phyloP scores from a whole-genome alignment of 2,888 invertebrate species.

The Zaprionus lineosus region DNA sequence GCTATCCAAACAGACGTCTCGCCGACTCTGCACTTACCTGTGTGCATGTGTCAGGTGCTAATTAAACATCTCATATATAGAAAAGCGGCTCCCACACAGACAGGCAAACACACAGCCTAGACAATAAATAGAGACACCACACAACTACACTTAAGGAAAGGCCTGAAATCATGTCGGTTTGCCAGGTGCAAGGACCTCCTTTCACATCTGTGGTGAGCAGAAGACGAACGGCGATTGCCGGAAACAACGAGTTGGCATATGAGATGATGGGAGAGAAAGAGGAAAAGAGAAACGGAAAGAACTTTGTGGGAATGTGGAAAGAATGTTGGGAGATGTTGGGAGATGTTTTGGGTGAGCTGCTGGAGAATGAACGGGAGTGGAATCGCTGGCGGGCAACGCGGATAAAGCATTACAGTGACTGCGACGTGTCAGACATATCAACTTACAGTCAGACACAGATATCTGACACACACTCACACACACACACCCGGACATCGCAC shows the following conservation, averaged over 20 bases:
- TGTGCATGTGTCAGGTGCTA: constrained; percentile 63
- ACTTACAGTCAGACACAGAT: constrained; percentile 10
- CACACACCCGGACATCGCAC: too few relatives aligned
- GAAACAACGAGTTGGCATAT: too few relatives aligned
- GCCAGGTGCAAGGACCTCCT: constrained; percentile 58
- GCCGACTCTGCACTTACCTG: constrained; percentile 24
- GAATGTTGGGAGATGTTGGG: constrained; percentile 19
- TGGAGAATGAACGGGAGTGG: too few relatives aligned
- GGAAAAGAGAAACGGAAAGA: constrained; percentile 33
- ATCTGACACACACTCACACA: constrained; percentile 6
- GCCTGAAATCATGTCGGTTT: constrained; percentile 27
- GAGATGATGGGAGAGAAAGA: too few relatives aligned
- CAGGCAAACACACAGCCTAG: constrained; percentile 2
- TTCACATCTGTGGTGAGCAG: too few relatives aligned
- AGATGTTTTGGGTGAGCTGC: too few relatives aligned
- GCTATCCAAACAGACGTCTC: constrained; percentile 26
- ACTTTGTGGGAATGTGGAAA: constrained; percentile 19
- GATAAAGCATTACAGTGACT: constrained; percentile 35
- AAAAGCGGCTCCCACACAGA: constrained; percentile 1
- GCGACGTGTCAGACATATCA: constrained; percentile 34
- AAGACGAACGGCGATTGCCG: too few relatives aligned
- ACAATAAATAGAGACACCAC: constrained; percentile 3
- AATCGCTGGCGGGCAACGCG: constrained; percentile 31
- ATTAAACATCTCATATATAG: constrained; percentile 50
- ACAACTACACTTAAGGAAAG: background rate